phyloP scores from a whole-genome alignment of 1,140 invertebrate genomes.

The Lasioglossum baleicum region DNA sequence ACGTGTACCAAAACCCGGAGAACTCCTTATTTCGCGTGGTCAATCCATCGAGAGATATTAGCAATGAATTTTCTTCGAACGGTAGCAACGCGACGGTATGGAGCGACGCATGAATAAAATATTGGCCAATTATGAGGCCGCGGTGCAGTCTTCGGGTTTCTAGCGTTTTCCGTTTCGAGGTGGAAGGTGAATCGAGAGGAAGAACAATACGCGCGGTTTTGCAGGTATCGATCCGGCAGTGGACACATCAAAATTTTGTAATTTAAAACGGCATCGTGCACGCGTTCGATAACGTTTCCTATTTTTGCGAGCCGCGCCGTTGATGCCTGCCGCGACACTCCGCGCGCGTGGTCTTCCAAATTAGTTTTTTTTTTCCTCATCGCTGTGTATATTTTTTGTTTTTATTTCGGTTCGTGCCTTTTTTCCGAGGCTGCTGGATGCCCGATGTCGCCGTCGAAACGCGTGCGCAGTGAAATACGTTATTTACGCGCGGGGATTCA shows the following conservation, averaged over 20 bases:
- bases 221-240: neutral
- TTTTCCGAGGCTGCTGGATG: neutral
- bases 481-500: slow-evolving; percentile 28
- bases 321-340: neutral
- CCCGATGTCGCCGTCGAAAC: neutral
- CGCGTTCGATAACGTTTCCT: neutral
- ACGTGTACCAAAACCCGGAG: no score
- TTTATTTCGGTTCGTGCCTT: neutral
- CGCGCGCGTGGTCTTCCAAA: neutral
- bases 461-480: slow-evolving; percentile 15
- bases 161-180: no score
- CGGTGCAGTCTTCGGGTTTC: no score
- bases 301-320: neutral
- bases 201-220: neutral
- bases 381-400: no score
- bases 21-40: no score
- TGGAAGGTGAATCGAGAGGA: neutral
- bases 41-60: no score
- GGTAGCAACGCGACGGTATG: no score
- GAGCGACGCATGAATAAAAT: no score
- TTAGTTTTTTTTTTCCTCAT: neutral
- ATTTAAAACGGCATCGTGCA: neutral
- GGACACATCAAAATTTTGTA: neutral
- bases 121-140: no score
- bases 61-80: no score